Base-by-base conservation (phyloP, 2,888 invertebrate species). In the Caenorhabditis sp. region DNA sequence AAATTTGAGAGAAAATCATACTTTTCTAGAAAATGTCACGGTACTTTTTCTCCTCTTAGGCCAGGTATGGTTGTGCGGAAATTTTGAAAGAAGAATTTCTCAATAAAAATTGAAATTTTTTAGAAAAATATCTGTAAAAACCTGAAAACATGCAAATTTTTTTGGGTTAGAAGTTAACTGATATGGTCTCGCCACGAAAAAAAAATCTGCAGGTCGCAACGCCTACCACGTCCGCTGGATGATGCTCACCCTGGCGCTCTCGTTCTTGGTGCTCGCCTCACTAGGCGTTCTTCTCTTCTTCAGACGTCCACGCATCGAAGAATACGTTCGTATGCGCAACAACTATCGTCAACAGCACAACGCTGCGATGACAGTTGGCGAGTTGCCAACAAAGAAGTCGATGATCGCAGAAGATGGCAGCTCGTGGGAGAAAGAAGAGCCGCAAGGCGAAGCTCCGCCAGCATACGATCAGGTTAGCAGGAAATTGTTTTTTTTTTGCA, bases 371-470 rank as follows among this genome's bases (percentile, higher is more conserved):
- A 51, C 23, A 5, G 24, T 36, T 26, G 26, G 19, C 5, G n/a
- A 19, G 12, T n/a, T 68, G 26, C 73, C 73, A 12, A 62, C 64
- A 1, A 73, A 73, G 55, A 73, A 73, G 23, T 37, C 37, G 14
- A 59, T 49, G 49, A 26, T 69, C 5, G 61, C 61, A 0, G 68
- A 73, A 53, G 73, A 73, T 12, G 66, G 58, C 26, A 54, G 58
- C 27, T 37, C 59, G 68, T 61, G 65, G 51, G 58, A 61, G 36
- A 12, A 61, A 8, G 55, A 31, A 19, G 26, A 62, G 21, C 74
- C 74, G 5, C 26, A 23, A 24, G 78, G 78, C 4, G 66, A 69
- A 1, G 71, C 78, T 27, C 78, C 78, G n/a, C 78, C 78, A 14
- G 78, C 76, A 24, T 78, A 78, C 63, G 78, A 78, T 37, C 76